phyloP scores from a whole-genome alignment of 2,797 vertebrate species.

The Agapornis canus region DNA sequence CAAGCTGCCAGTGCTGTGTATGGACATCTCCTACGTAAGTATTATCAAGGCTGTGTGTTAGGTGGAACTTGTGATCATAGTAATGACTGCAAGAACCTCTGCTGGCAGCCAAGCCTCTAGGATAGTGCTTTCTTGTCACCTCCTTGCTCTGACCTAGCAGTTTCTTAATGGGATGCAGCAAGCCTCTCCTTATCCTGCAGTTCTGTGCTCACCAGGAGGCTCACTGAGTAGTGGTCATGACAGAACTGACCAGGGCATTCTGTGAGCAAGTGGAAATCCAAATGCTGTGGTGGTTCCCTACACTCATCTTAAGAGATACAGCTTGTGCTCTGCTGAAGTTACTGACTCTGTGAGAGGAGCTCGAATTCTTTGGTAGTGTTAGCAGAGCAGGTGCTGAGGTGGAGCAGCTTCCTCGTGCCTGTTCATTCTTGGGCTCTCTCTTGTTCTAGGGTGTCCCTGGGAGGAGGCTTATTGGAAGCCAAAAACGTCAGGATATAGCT shows the following conservation, averaged over 20 bases:
- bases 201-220: background rate
- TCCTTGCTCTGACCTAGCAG: background rate
- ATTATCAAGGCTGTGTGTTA: background rate
- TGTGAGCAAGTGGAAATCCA: background rate
- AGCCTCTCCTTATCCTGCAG: background rate
- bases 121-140: background rate
- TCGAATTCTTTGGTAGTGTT: background rate
- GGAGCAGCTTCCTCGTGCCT: background rate
- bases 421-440: background rate
- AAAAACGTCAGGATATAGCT: background rate
- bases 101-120: background rate
- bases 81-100: background rate
- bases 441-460: background rate
- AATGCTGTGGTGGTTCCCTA: background rate
- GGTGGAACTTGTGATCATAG: background rate
- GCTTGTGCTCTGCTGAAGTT: background rate
- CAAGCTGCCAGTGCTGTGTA: conserved; percentile 95
- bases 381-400: background rate
- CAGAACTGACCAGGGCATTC: background rate
- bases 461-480: background rate
- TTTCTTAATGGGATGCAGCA: background rate
- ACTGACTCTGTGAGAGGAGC: background rate
- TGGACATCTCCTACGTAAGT: conserved; percentile 98
- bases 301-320: background rate
- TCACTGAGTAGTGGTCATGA: background rate